phyloP scores from a whole-genome alignment of 2,888 invertebrate genomes.

The Punctoribates punctum region DNA sequence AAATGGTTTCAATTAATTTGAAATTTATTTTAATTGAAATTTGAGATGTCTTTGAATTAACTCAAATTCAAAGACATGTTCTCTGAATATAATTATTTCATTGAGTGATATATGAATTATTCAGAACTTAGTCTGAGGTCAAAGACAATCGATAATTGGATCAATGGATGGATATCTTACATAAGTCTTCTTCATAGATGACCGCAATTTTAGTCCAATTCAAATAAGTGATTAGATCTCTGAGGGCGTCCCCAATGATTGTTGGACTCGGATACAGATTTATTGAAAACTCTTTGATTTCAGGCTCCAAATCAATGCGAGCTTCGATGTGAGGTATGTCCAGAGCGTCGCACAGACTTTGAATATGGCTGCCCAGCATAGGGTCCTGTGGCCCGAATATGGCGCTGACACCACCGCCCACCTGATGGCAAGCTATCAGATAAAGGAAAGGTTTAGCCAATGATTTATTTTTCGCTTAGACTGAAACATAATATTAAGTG shows the following conservation, averaged over 20 bases:
- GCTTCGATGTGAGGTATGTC: conserved; percentile 84
- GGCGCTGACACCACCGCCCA: conserved; percentile 79
- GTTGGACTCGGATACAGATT: conserved; percentile 82
- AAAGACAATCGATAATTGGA: neutral
- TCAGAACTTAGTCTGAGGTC: neutral
- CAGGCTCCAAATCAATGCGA: conserved; percentile 57
- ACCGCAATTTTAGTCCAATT: conserved; percentile 92
- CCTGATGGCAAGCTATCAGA: conserved; percentile 66
- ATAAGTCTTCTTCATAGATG: conserved; percentile 78
- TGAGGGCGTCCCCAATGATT: conserved; percentile 71
- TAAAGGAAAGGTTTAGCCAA: neutral
- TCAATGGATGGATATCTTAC: conserved; percentile 43
- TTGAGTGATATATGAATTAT: neutral
- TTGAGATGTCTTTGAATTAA: no score
- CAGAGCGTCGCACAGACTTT: conserved; percentile 80
- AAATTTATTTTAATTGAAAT: no score
- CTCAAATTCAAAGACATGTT: no score
- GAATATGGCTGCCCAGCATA: conserved; percentile 71
- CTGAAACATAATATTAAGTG: no score
- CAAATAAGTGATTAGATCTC: conserved; percentile 77
- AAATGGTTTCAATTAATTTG: no score
- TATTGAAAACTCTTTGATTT: conserved; percentile 69
- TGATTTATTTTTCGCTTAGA: neutral
- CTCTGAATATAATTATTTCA: no score
- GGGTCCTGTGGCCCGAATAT: conserved; percentile 86